Evolutionary conservation across 2,888 invertebrate species (phyloP), one percentile per base, ranked within the genome.

Genomic region (Cosmopolites sordidus): DNA sequence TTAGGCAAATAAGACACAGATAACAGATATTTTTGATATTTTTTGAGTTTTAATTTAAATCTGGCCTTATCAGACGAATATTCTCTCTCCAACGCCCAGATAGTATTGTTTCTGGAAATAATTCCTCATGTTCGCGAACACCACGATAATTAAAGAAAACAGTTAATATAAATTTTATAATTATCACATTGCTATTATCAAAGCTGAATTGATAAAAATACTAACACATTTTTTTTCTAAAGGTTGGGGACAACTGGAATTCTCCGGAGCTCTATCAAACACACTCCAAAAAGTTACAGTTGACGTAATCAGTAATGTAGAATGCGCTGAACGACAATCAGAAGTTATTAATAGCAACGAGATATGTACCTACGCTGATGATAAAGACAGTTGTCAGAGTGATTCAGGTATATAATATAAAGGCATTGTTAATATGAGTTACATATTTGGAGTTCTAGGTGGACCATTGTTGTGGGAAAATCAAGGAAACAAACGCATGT

Each of bases 181-280:
- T n/a, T n/a, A n/a, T n/a, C n/a, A n/a, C n/a, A n/a, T n/a, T n/a
- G n/a, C n/a, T n/a, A n/a, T n/a, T n/a, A n/a, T n/a, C n/a, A n/a
- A n/a, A n/a, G n/a, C n/a, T n/a, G n/a, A n/a, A n/a, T n/a, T n/a
- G n/a, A n/a, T n/a, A n/a, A n/a, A n/a, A n/a, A n/a, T n/a, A n/a
- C n/a, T n/a, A n/a, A n/a, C 66, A 22, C 8, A 22, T 30, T 57
- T 8, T 22, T 5, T 22, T 22, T 22, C n/a, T n/a, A n/a, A n/a
- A 85, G 86, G 86, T 43, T 85, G 84, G 84, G 84, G 85, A 9
- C 76, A 78, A 0, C 45, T 64, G 0, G 76, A 69, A 12, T 70
- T 73, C 43, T 80, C 78, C 0, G 83, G 80, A 0, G 72, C 75
- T 0, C 66, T 60, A 11, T 77, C 85, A 0, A 63, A 75, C 0